Percentiles rank a stretch among this genome's conserved stretches.
phyloP scores from a whole-genome alignment of 2,888 invertebrate species.

The Drosophila vallismaia region DNA sequence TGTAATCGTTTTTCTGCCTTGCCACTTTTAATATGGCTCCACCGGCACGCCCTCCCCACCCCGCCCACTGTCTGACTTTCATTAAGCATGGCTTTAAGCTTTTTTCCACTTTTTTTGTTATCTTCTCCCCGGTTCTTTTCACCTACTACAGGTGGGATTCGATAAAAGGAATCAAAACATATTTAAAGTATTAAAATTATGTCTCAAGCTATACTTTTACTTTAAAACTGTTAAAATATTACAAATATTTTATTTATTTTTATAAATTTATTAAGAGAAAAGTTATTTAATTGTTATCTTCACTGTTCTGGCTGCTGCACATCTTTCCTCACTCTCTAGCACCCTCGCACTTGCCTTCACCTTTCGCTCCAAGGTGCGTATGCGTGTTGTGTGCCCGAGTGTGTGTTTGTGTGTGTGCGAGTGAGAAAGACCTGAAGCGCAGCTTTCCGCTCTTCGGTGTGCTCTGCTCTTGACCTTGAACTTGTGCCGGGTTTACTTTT shows the following conservation, averaged over 20 bases:
- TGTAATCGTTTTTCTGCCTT: conserved; percentile 25
- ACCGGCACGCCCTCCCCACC: conserved; percentile 5
- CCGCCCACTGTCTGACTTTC: conserved; percentile 45
- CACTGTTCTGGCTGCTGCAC: conserved; percentile 13
- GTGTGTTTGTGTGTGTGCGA: conserved; percentile 6
- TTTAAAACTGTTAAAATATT: too few relatives aligned
- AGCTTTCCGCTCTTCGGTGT: conserved; percentile 44
- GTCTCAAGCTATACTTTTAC: too few relatives aligned
- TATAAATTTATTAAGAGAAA: too few relatives aligned
- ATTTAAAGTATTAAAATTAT: too few relatives aligned
- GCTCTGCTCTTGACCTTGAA: conserved; percentile 75
- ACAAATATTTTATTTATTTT: too few relatives aligned
- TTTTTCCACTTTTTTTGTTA: conserved; percentile 8
- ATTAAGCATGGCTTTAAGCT: conserved; percentile 35
- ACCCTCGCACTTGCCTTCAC: conserved; percentile 12
- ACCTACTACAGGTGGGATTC: background rate
- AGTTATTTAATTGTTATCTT: too few relatives aligned
- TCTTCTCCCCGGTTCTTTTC: conserved; percentile 7
- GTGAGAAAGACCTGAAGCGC: conserved; percentile 38
- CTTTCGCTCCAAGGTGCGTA: conserved; percentile 10
- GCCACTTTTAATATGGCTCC: conserved; percentile 30
- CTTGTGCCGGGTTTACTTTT: conserved; percentile 77
- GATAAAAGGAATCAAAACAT: background rate
- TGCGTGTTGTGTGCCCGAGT: conserved; percentile 12
- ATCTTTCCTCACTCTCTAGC: conserved; percentile 6